These are phyloP conservation scores for Phalloptychus januarius DNA, from an alignment of 2,797 vertebrate genomes.

Conservation along the genomic window DNA sequence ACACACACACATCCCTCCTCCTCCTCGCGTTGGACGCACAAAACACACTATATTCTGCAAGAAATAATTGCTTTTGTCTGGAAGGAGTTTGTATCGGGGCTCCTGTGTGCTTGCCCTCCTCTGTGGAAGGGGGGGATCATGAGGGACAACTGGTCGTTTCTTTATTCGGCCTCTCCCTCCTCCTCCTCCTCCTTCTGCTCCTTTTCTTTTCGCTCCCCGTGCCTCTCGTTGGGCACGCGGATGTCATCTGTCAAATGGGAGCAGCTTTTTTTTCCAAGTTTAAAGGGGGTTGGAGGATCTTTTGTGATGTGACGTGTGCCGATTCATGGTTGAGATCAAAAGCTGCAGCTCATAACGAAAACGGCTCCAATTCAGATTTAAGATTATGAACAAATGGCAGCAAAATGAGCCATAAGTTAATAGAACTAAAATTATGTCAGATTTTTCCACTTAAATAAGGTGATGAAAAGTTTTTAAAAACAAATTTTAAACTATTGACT, in stretches of 20 bases:
- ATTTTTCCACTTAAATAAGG: background rate
- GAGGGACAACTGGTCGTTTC: constrained; percentile 84
- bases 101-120: constrained; percentile 70
- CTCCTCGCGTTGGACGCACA: constrained; percentile 66
- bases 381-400: constrained; percentile 12
- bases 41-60: constrained; percentile 85
- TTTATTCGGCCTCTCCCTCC: constrained; percentile 56
- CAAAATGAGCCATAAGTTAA: background rate
- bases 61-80: constrained; percentile 99
- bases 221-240: constrained; percentile 71
- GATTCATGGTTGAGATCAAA: constrained; percentile 62
- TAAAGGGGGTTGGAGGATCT: constrained; percentile 17
- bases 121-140: constrained; percentile 73
- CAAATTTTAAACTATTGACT: background rate
- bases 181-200: constrained; percentile 28
- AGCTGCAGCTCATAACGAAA: constrained; percentile 37
- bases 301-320: constrained; percentile 68
- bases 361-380: constrained; percentile 10
- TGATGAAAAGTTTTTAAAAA: no score
- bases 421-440: background rate
- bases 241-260: constrained; percentile 83
- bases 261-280: constrained; percentile 28
- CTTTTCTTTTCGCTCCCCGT: constrained; percentile 35
- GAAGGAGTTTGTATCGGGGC: constrained; percentile 87
- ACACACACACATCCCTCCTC: constrained; percentile 46